Conservation (phyloP, 2,797 vertebrate species). For the Rallus crepitans region DNA sequence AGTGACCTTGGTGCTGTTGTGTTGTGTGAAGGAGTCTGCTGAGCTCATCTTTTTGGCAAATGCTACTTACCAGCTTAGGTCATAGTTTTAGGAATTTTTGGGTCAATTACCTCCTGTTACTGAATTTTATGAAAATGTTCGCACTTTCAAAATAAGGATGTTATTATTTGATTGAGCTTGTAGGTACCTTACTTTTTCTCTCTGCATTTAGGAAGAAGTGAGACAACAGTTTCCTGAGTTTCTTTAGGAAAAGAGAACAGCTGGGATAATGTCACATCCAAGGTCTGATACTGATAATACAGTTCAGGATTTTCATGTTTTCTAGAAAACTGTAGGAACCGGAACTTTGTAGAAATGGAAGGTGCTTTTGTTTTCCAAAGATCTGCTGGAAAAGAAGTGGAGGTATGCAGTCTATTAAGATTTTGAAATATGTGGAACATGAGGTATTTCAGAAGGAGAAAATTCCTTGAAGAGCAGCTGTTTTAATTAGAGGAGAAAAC, state of each 20-base stretch:
- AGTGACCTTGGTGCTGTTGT: not conserved
- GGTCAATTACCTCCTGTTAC: not conserved
- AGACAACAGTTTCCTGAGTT: not conserved
- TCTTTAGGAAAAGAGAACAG: not conserved
- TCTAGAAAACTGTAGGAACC: not conserved
- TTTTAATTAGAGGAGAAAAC: not conserved
- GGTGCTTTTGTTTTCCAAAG: not conserved
- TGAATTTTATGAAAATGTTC: not conserved
- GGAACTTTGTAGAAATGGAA: not conserved
- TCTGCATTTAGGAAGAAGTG: not conserved
- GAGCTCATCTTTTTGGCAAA: not conserved
- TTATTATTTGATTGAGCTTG: not conserved
- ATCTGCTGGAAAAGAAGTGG: not conserved
- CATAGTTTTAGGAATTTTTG: not conserved
- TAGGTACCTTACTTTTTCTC: not conserved
- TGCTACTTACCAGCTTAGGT: not conserved
- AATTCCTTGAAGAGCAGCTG: not conserved
- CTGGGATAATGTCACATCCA: accelerated
- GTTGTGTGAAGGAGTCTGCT: not conserved
- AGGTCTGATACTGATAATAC: not conserved
- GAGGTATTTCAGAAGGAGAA: not conserved
- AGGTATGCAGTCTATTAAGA: not conserved
- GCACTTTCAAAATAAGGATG: not conserved
- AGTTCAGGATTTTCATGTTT: not conserved
- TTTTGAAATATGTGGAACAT: not conserved